Evolutionary conservation across 2,113 vertebrate genomes (phyloP), one percentile per base, ranked within the genome.

Genomic region (Crocuta crocuta): DNA sequence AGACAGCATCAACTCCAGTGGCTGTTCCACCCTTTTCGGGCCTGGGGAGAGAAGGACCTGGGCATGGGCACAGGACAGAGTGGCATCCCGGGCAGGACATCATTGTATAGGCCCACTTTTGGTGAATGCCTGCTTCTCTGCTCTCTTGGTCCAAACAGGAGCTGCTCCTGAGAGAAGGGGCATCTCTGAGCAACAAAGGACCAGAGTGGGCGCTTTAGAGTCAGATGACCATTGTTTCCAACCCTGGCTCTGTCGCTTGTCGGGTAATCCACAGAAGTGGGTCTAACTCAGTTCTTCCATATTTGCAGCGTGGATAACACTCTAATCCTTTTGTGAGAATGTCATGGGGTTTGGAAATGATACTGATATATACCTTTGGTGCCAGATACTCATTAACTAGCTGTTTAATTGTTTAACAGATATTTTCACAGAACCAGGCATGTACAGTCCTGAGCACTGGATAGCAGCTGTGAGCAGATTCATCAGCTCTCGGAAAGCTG

Each of bases 1-100:
- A 99, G 91, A 92, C 17, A 58, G 80, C 28, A 28, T 99, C 98
- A 31, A 99, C 94, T 83, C 97, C 94, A 26, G 98, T 98, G 91
- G 94, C 95, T 5, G 84, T 58, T 15, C 39, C 73, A 74, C 61
- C 90, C 0, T 82, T 79, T 3, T 81, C 76, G 13, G 97, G 53
- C 94, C 99, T 99, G 94, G 55, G n/a, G 35, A 94, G 86, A 33
- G 33, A 28, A 48, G 43, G 26, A 63, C 82, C 71, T 4, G 68
- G 50, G 17, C 3, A 61, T 0, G 19, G 31, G 55, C 24, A 79
- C 23, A 70, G 33, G 24, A 19, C 13, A 5, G 26, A 43, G 24
- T 8, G 43, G 26, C n/a, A 74, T 48, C 39, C 55, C 4, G 13
- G 45, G 19, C 2, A 31, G 26, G 33, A 43, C 39, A 7, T 35